Conservation (phyloP, 2,113 vertebrate species). For the Alosa alosa region DNA sequence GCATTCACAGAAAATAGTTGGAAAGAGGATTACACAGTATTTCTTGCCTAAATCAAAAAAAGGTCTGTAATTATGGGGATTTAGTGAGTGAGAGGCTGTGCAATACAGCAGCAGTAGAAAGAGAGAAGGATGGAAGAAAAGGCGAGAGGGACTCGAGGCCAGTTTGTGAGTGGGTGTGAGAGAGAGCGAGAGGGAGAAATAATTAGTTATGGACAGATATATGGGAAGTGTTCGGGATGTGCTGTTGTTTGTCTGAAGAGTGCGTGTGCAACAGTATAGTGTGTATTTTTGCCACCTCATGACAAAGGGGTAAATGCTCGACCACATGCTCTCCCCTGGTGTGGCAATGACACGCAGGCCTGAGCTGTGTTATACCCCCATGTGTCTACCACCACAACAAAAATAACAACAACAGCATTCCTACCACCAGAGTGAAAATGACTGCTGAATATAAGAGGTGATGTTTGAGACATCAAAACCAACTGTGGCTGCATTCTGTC, state of each 20-base stretch:
- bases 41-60: conserved; percentile 44
- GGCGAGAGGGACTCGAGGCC: neutral
- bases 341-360: neutral
- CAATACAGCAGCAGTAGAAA: neutral
- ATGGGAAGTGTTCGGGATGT: neutral
- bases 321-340: neutral
- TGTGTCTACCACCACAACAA: neutral
- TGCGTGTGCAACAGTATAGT: conserved; percentile 12
- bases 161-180: conserved; percentile 6
- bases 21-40: conserved; percentile 56
- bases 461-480: neutral
- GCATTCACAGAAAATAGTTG: neutral
- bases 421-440: neutral
- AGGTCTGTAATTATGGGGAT: neutral
- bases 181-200: neutral
- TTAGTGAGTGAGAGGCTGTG: neutral
- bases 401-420: neutral
- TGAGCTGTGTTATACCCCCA: neutral
- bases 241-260: neutral
- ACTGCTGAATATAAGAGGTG: neutral
- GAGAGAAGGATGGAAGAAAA: neutral
- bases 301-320: conserved; percentile 21
- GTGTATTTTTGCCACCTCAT: neutral
- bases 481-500: neutral
- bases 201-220: neutral